A percentile compares a stretch with the other conserved stretches of the same genome.
phyloP scores from a whole-genome alignment of 1,140 invertebrate genomes.

The Drosophila takahashii region DNA sequence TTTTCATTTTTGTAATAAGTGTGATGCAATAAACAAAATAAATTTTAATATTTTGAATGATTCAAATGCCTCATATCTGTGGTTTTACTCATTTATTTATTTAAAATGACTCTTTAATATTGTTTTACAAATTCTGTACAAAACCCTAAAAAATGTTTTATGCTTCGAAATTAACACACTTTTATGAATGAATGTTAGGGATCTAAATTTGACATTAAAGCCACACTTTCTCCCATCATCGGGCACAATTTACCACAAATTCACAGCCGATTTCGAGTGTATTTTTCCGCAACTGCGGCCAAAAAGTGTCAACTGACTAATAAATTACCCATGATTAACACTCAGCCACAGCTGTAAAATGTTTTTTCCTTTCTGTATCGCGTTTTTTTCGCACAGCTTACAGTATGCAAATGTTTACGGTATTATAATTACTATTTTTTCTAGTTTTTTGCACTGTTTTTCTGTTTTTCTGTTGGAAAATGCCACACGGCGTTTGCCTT shows the following conservation, averaged over 20 bases:
- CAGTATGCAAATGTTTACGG: slow-evolving; percentile 66
- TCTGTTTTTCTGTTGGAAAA: slow-evolving; percentile 10
- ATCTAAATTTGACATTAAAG: slow-evolving; percentile 1
- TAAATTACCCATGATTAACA: slow-evolving; percentile 65
- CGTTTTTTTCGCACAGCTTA: slow-evolving; percentile 28
- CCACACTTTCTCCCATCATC: slow-evolving; percentile 50
- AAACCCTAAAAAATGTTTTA: not conserved
- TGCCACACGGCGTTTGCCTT: slow-evolving; percentile 23
- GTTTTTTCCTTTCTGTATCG: slow-evolving; percentile 26
- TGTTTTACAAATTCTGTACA: not conserved
- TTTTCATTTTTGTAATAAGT: no score
- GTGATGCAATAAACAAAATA: no score
- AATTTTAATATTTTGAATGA: not conserved
- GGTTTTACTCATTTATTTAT: not conserved
- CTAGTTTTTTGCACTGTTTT: not conserved
- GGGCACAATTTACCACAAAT: slow-evolving; percentile 6
- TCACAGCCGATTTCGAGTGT: slow-evolving; percentile 31
- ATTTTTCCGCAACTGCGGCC: slow-evolving; percentile 27
- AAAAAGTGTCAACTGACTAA: slow-evolving; percentile 51
- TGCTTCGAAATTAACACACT: slow-evolving; percentile 1
- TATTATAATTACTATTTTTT: slow-evolving; percentile 49
- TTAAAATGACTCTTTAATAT: not conserved
- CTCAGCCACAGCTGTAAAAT: slow-evolving; percentile 49
- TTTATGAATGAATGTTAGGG: not conserved
- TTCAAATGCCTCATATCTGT: not conserved